phyloP scores from a whole-genome alignment of 1,140 invertebrate species.

The Drosophila kohkoa region DNA sequence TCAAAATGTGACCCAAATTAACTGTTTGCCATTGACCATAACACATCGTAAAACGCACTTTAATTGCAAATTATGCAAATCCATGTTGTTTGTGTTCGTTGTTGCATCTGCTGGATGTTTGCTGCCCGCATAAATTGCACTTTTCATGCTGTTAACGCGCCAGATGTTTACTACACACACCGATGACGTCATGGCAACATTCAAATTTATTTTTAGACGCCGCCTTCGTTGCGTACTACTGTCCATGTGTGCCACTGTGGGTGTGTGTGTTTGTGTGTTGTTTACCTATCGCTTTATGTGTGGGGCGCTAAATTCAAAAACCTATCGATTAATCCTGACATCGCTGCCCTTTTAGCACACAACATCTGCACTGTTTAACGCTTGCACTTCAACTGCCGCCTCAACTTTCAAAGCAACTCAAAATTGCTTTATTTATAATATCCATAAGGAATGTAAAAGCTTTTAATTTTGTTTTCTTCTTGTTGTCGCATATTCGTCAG shows the following conservation, averaged over 20 bases:
- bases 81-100: conserved; percentile 14
- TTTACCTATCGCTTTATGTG: conserved; percentile 10
- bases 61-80: conserved; percentile 37
- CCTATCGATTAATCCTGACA: conserved; percentile 1
- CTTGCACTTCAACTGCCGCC: conserved; percentile 47
- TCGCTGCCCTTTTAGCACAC: background rate
- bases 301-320: conserved; percentile 39
- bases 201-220: conserved; percentile 75
- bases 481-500: conserved; percentile 40
- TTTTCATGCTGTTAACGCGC: conserved; percentile 55
- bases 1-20: conserved; percentile 30
- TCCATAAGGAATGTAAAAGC: conserved; percentile 60
- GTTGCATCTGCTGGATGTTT: conserved; percentile 16
- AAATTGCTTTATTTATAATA: conserved; percentile 16
- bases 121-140: conserved; percentile 47
- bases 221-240: conserved; percentile 3
- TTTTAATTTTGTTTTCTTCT: conserved; percentile 34
- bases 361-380: conserved; percentile 40
- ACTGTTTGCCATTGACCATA: conserved; percentile 19
- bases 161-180: conserved; percentile 69
- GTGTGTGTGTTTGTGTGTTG: conserved; percentile 21
- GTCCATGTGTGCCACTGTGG: conserved; percentile 17
- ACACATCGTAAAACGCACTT: conserved; percentile 28
- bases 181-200: conserved; percentile 71
- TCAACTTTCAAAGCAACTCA: conserved; percentile 18